These are phyloP conservation scores for Indicator indicator DNA, from an alignment of 2,113 vertebrate genomes.

Conservation along the genomic window DNA sequence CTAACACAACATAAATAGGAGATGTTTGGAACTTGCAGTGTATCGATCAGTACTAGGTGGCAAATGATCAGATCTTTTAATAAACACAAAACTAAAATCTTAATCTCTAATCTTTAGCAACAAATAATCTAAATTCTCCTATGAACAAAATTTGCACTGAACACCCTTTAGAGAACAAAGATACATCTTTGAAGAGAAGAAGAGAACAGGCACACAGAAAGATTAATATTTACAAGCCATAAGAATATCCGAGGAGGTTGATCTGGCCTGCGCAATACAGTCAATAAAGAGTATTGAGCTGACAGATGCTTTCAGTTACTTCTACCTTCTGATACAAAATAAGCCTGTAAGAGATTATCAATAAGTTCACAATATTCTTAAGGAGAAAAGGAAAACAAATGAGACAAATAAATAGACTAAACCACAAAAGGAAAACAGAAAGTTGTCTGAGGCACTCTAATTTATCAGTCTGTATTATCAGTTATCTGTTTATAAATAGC, in stretches of 20 bases:
- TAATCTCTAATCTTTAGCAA: slow-evolving; percentile 68
- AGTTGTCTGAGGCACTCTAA: not conserved
- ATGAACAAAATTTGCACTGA: slow-evolving; percentile 1
- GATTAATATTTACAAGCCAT: not conserved
- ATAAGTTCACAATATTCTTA: not conserved
- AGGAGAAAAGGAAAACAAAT: not conserved
- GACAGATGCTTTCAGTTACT: not conserved
- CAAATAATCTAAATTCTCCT: slow-evolving; percentile 39
- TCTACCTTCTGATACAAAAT: not conserved
- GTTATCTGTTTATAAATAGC: not conserved
- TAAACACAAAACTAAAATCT: slow-evolving; percentile 44
- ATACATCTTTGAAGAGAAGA: not conserved
- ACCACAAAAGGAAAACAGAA: not conserved
- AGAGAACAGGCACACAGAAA: not conserved
- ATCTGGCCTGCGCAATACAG: not conserved
- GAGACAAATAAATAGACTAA: not conserved
- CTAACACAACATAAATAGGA: slow-evolving; percentile 21
- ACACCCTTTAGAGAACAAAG: not conserved
- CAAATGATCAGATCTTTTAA: slow-evolving; percentile 60
- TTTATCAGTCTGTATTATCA: not conserved
- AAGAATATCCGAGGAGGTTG: not conserved
- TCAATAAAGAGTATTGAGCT: not conserved
- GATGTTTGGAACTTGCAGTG: not conserved
- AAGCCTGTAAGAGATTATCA: not conserved
- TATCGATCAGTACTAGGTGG: not conserved